Evolutionary conservation across 2,888 invertebrate genomes (phyloP).

Genomic region (Meta bourneti): DNA sequence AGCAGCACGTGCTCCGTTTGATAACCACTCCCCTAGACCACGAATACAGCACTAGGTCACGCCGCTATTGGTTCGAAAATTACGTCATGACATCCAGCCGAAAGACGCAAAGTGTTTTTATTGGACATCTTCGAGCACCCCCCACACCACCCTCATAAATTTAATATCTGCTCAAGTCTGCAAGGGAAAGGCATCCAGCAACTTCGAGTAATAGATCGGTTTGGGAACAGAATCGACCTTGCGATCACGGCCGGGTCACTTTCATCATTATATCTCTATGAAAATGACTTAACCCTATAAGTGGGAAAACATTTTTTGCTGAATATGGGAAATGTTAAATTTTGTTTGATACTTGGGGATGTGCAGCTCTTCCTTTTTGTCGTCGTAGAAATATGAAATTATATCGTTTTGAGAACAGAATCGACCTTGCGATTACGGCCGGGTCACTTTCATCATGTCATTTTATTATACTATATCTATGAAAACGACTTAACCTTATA

Average conservation of each 20-base stretch:
- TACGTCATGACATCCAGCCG: slow-evolving; percentile 50
- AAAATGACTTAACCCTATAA: background rate
- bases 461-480: too few relatives aligned
- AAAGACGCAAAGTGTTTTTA: slow-evolving; percentile 36
- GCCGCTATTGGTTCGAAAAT: slow-evolving; percentile 63
- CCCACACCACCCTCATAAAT: slow-evolving; percentile 34
- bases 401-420: background rate
- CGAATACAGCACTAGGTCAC: slow-evolving; percentile 61
- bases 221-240: slow-evolving; percentile 39
- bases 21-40: slow-evolving; percentile 64
- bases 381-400: background rate
- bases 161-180: slow-evolving; percentile 24
- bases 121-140: slow-evolving; percentile 53
- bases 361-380: too few relatives aligned
- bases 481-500: too few relatives aligned
- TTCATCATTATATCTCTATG: background rate
- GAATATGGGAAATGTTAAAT: too few relatives aligned
- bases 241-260: slow-evolving; percentile 23
- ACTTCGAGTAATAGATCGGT: slow-evolving; percentile 30
- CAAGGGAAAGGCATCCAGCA: slow-evolving; percentile 1
- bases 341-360: too few relatives aligned
- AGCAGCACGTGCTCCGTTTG: slow-evolving; percentile 68
- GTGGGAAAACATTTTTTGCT: background rate
- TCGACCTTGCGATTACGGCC: background rate
- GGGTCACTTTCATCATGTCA: background rate